These are phyloP conservation scores for Amblyopsis hoosieri DNA, from an alignment of 2,797 vertebrate species.

Conservation along the genomic window DNA sequence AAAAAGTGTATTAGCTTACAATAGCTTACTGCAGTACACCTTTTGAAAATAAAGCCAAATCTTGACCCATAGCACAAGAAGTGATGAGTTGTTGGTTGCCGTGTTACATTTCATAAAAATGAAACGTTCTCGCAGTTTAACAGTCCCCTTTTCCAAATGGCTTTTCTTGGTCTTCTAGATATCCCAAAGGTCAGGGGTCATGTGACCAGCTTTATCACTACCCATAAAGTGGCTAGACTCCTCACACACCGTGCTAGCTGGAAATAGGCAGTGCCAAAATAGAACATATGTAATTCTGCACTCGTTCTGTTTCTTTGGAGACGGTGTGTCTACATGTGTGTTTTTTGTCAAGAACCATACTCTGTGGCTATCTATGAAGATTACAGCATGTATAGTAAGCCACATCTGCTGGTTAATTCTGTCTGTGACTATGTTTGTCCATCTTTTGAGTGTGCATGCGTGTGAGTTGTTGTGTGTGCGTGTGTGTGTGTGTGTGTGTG, in stretches of 20 bases:
- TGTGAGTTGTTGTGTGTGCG: not conserved
- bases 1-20: too few species aligned
- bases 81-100: too few species aligned
- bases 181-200: constrained; percentile 66
- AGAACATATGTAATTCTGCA: constrained; percentile 58
- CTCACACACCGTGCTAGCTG: constrained; percentile 31
- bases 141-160: constrained; percentile 11
- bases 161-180: constrained; percentile 50
- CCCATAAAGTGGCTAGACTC: constrained; percentile 51
- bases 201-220: constrained; percentile 58
- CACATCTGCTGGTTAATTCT: too few species aligned
- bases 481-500: not conserved
- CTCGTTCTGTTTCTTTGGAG: constrained; percentile 43
- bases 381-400: too few species aligned
- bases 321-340: constrained; percentile 21
- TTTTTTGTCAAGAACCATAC: constrained; percentile 8
- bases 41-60: too few species aligned
- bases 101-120: too few species aligned
- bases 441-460: not conserved
- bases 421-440: not conserved
- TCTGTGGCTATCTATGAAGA: not conserved
- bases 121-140: constrained; percentile 1
- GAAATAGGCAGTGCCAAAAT: constrained; percentile 68
- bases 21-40: too few species aligned
- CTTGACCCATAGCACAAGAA: too few species aligned